Percentiles rank a stretch among this genome's conserved stretches.
Conservation (phyloP, 2,113 vertebrate genomes). For the Spilogale gracilis region DNA sequence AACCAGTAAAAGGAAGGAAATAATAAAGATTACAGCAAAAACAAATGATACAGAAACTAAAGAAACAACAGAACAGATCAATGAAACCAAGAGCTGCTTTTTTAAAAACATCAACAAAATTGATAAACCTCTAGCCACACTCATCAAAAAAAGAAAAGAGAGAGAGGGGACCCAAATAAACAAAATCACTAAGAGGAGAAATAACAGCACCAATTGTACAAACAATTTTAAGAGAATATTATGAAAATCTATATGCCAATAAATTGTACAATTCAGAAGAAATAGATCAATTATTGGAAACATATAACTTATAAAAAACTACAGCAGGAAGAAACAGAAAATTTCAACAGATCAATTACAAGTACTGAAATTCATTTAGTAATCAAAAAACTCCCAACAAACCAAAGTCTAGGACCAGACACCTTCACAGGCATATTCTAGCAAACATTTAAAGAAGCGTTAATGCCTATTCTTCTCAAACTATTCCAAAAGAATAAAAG, state of each 20-base stretch:
- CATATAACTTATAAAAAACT: background rate
- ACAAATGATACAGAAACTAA: background rate
- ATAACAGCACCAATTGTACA: background rate
- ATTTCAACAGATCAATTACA: background rate
- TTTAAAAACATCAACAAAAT: background rate
- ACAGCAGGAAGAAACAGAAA: background rate
- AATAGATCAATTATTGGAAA: background rate
- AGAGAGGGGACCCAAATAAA: background rate
- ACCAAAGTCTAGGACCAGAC: background rate
- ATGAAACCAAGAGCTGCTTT: background rate
- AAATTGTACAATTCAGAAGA: background rate
- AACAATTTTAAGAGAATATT: background rate
- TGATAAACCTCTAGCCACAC: background rate
- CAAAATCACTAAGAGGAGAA: background rate
- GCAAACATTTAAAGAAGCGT: background rate
- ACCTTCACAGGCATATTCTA: background rate
- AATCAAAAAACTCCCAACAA: background rate
- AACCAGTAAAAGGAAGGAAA: background rate
- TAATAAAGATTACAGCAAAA: background rate
- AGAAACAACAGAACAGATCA: background rate
- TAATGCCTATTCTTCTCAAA: background rate
- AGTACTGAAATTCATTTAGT: background rate
- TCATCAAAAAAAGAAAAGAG: background rate
- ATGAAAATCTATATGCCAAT: background rate
- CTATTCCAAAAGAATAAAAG: background rate